phyloP scores from a whole-genome alignment of 2,888 invertebrate species.

The Drosophila fulvimacula region DNA sequence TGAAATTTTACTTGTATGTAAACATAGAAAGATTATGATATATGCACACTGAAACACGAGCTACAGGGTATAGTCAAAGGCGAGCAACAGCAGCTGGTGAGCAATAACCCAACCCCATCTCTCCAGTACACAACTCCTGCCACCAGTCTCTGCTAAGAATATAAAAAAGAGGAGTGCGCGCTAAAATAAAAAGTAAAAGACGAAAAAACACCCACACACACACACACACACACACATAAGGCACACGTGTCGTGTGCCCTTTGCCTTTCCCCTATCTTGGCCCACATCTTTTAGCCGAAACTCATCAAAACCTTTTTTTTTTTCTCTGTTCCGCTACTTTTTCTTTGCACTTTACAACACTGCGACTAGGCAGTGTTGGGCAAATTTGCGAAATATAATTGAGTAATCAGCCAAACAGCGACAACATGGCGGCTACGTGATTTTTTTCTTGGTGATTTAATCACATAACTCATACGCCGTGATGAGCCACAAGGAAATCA shows the following conservation, averaged over 20 bases:
- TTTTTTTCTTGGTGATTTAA: background rate
- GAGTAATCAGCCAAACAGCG: background rate
- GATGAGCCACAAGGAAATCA: background rate
- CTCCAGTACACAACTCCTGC: background rate
- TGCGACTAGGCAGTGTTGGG: background rate
- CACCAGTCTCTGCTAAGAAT: background rate
- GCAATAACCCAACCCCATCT: constrained; percentile 22
- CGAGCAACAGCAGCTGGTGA: constrained; percentile 44
- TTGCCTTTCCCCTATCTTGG: background rate
- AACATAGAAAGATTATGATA: too few relatives aligned
- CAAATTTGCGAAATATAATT: background rate
- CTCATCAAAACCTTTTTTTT: background rate
- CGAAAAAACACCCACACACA: background rate
- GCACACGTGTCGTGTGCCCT: background rate
- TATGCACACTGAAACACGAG: background rate
- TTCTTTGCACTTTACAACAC: background rate
- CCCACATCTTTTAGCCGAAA: background rate
- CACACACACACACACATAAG: background rate
- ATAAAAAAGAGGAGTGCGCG: constrained; percentile 12
- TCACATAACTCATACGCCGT: constrained; percentile 4
- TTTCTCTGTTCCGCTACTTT: background rate
- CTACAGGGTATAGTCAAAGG: background rate
- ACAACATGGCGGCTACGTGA: constrained; percentile 5
- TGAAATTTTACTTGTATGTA: too few relatives aligned
- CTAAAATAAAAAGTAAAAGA: constrained; percentile 5